phyloP scores from a whole-genome alignment of 2,113 vertebrate genomes.

The Leucosticte australis region DNA sequence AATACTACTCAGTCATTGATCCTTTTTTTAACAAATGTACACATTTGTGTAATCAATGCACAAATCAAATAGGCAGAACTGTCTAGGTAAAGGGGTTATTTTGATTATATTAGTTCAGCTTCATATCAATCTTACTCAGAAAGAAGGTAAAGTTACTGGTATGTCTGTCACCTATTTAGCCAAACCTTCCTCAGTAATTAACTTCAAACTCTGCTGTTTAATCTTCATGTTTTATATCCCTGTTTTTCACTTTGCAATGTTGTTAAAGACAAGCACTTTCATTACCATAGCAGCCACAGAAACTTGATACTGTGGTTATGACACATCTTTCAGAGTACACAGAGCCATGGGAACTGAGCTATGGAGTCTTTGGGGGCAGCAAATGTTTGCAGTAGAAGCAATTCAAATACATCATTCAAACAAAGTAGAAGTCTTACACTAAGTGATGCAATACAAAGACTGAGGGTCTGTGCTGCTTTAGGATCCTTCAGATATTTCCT shows the following conservation, averaged over 20 bases:
- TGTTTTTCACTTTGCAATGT: neutral
- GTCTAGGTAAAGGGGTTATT: neutral
- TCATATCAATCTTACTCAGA: neutral
- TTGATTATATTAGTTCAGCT: neutral
- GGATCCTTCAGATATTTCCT: neutral
- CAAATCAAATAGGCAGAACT: neutral
- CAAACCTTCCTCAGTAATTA: neutral
- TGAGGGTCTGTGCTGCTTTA: neutral
- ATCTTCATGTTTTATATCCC: neutral
- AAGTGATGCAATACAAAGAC: neutral
- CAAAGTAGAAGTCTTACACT: neutral
- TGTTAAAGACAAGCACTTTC: neutral
- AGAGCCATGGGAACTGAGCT: neutral
- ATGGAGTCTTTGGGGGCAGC: neutral
- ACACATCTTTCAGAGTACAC: neutral
- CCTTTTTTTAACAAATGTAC: neutral
- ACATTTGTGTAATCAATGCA: neutral
- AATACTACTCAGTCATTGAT: neutral
- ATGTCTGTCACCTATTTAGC: neutral
- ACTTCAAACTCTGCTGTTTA: neutral
- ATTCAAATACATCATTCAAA: neutral
- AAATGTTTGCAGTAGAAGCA: neutral
- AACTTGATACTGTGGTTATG: neutral
- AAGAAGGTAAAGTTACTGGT: neutral
- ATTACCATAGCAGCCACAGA: neutral